These are phyloP conservation scores for Tenualosa ilisha DNA, from an alignment of 2,797 vertebrate genomes.

Conservation along the genomic window DNA sequence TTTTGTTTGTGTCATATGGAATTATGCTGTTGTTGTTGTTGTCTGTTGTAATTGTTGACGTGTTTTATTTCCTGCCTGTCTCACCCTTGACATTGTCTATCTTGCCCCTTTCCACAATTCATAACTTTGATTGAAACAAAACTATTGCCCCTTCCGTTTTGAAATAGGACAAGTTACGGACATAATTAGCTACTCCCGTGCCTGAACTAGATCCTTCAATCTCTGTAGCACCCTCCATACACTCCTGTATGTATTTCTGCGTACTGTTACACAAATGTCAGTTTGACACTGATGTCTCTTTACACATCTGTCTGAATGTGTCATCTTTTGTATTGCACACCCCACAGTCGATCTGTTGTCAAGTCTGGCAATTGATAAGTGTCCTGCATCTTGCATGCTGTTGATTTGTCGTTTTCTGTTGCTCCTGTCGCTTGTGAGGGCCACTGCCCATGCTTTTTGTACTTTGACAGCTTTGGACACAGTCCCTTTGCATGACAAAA, in stretches of 20 bases:
- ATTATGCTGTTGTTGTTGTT: background rate
- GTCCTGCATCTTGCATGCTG: background rate
- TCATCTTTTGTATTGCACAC: background rate
- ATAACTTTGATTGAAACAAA: background rate
- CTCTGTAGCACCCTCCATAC: too few species aligned
- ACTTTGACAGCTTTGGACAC: background rate
- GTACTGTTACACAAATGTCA: background rate
- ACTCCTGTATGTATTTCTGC: background rate
- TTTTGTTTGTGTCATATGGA: background rate
- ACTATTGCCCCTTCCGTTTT: background rate
- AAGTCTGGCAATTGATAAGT: background rate
- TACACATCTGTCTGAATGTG: background rate
- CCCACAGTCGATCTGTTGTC: background rate
- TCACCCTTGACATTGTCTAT: background rate
- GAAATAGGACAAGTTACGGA: too few species aligned
- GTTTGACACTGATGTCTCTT: too few species aligned
- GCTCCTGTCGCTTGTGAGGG: background rate
- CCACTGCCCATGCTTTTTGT: background rate
- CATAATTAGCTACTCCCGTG: too few species aligned
- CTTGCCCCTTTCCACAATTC: background rate
- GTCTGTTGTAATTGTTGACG: too few species aligned
- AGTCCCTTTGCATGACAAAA: background rate
- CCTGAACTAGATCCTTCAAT: too few species aligned
- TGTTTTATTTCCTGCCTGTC: background rate
- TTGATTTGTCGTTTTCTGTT: background rate